Base-by-base conservation (phyloP, 1,140 invertebrate genomes). In the Heliconius melpomene region DNA sequence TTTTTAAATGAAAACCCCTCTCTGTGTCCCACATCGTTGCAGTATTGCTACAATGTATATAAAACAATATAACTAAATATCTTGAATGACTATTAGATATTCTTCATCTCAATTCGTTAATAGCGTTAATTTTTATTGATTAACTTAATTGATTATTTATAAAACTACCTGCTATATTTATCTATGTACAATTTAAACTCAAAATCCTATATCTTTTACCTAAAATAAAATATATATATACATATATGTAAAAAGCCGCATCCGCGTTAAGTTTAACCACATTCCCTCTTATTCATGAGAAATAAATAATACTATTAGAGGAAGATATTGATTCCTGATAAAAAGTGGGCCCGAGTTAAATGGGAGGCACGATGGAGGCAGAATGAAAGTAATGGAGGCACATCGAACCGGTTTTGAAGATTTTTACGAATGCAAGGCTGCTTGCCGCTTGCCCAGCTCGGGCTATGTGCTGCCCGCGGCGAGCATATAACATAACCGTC, bases 251-350 rank as follows among this genome's bases (percentile, higher is more conserved):
- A 92, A 87, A 85, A 89, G 90, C 90, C 89, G 90, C 88, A 90
- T 88, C 89, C 87, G 89, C 92, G 90, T 93, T 91, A 89, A 90
- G 90, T 92, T 93, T 89, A 91, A 89, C 89, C 92, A 92, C 91
- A 92, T 91, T 91, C 88, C 86, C 85, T 87, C 87, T 94, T 94
- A 94, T 94, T 94, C 92, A 94, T 94, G 92, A 93, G 89, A 91
- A 93, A 94, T 94, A 94, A 94, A 94, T 94, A 93, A 94, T 94
- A 93, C 91, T 93, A 94, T 92, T 93, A 94, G 91, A 91, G 86
- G 88, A 90, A 94, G 93, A 94, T 94, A 93, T 92, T 89, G 92
- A 94, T 94, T 93, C 84, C 91, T 90, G 93, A 94, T 94, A 94
- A 94, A 94, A 94, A 94, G 92, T 93, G 91, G 92, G 90, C 89